These are phyloP conservation scores for Hafferia zeledoni DNA, from an alignment of 2,797 vertebrate genomes.

Conservation along the genomic window DNA sequence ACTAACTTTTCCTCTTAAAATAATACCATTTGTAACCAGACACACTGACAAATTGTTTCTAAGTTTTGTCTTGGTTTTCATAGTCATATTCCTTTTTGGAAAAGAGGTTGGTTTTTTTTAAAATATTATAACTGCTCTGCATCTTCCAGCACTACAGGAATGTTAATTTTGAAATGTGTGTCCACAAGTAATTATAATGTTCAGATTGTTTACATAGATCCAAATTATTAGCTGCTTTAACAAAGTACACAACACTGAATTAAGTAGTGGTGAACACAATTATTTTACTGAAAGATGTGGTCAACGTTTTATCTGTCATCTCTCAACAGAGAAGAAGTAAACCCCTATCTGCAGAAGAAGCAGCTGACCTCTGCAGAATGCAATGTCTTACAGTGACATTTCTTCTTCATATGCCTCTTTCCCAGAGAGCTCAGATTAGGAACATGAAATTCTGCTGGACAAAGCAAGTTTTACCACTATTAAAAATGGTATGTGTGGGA, in stretches of 20 bases:
- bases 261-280: background rate
- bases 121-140: background rate
- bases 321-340: constrained; percentile 22
- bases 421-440: constrained; percentile 54
- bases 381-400: constrained; percentile 59
- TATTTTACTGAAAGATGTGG: background rate
- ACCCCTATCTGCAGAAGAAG: constrained; percentile 24
- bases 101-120: background rate
- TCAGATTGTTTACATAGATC: background rate
- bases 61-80: background rate
- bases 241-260: background rate
- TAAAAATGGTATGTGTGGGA: constrained; percentile 33
- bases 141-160: background rate
- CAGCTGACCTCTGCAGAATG: constrained; percentile 63
- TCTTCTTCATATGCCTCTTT: constrained; percentile 57
- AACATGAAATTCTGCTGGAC: constrained; percentile 39
- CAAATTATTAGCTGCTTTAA: background rate
- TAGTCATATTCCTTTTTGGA: background rate
- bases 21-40: background rate
- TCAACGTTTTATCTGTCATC: background rate
- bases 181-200: background rate
- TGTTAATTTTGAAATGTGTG: background rate
- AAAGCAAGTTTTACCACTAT: background rate
- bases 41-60: background rate
- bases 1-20: background rate